Evolutionary conservation across 2,113 vertebrate genomes (phyloP).

Genomic region (Perca flavescens): DNA sequence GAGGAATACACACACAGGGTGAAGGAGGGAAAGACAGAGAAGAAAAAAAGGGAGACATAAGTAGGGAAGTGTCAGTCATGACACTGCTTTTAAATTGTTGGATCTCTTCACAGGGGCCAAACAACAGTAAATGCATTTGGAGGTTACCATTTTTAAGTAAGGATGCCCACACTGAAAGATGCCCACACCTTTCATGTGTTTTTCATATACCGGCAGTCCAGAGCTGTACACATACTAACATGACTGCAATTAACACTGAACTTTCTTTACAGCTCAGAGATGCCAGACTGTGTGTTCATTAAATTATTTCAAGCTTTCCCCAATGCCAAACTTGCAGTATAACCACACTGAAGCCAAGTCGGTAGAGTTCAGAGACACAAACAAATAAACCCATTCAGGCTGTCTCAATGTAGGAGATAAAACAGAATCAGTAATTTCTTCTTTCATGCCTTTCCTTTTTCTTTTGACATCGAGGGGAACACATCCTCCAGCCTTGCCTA

Average conservation of each 20-base stretch:
- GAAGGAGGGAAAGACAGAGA: neutral
- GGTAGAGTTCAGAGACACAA: constrained; percentile 5
- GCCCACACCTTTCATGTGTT: neutral
- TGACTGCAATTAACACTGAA: neutral
- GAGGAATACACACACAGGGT: neutral
- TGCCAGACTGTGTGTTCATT: neutral
- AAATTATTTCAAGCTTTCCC: neutral
- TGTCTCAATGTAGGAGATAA: neutral
- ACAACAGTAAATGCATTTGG: neutral
- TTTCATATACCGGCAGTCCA: neutral
- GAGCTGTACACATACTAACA: neutral
- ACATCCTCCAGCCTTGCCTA: neutral
- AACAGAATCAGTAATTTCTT: neutral
- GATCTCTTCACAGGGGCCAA: neutral
- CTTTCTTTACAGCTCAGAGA: neutral
- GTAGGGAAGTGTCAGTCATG: constrained; percentile 9
- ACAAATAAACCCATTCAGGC: constrained; percentile 17
- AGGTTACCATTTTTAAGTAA: neutral
- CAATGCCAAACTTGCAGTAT: neutral
- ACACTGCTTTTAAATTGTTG: constrained; percentile 12
- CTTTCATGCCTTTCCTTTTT: neutral
- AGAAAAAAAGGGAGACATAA: neutral
- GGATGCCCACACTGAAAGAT: neutral
- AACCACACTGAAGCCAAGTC: neutral
- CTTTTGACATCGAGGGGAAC: neutral